phyloP scores from a whole-genome alignment of 2,888 invertebrate species.

The Eudasyphora cyanicolor region DNA sequence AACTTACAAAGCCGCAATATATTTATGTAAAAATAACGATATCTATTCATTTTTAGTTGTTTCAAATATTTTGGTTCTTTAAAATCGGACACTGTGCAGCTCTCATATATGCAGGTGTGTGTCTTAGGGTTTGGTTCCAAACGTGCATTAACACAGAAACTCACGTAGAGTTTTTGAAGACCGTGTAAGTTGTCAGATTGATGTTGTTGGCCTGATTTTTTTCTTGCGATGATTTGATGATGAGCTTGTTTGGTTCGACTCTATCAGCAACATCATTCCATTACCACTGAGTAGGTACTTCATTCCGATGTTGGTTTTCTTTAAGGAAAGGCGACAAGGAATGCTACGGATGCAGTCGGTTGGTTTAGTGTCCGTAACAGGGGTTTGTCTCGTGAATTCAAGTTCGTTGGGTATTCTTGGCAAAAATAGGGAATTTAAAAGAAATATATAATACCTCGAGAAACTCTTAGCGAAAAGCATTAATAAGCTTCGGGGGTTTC shows the following conservation, averaged over 20 bases:
- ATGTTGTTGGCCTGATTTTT: conserved; percentile 45
- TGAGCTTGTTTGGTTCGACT: conserved; percentile 55
- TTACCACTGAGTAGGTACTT: conserved; percentile 52
- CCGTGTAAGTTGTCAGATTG: conserved; percentile 50
- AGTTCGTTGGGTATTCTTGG: too few species aligned
- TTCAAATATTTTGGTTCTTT: too few species aligned
- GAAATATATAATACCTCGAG: too few species aligned
- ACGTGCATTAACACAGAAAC: conserved; percentile 15
- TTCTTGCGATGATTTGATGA: conserved; percentile 57
- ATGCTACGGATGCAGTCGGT: not conserved
- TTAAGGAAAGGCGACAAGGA: not conserved
- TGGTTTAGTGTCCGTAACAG: not conserved
- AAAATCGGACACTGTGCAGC: too few species aligned
- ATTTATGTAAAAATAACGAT: too few species aligned
- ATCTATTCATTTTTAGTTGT: too few species aligned
- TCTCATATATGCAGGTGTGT: not conserved
- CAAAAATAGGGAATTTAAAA: not conserved
- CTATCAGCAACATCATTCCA: conserved; percentile 45
- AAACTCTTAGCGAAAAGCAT: too few species aligned
- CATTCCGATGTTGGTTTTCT: conserved; percentile 17
- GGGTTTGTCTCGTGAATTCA: not conserved
- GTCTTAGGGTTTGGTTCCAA: not conserved
- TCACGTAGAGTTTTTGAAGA: conserved; percentile 32
- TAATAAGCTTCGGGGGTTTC: too few species aligned
- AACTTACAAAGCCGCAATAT: too few species aligned